Base-by-base conservation (phyloP, 2,797 vertebrate species). In the Enteromius argenteus region DNA sequence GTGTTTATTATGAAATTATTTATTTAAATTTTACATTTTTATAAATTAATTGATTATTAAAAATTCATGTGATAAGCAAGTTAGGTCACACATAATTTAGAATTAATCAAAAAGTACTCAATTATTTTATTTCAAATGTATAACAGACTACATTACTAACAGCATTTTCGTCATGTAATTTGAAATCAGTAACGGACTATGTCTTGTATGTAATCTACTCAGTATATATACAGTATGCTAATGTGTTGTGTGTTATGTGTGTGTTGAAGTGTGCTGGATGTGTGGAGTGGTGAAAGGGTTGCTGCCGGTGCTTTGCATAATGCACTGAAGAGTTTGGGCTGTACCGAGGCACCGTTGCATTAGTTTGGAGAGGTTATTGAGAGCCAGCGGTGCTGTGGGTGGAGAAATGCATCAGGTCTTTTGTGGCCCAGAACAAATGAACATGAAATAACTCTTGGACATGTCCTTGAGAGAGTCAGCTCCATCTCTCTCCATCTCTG, bases 341-440 rank as follows among this genome's bases (percentile, higher is more conserved):
- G 78, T 35, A 15, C 71, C 49, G 79, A 74, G 53, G 37, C 62
- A 69, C 32, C 17, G 46, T 74, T 71, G 77, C 78, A 62, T 73
- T 81, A 5, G 75, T 81, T 71, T 79, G 85, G 62, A 87, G 81
- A 83, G 85, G 62, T 69, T 51, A 69, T 81, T 86, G 42, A 85
- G 72, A 84, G 77, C 23, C 21, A 83, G 60, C 46, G 23, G 35
- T 68, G 77, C 67, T 78, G 86, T 87, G 83, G 82, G 85, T 76
- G 80, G 81, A 83, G 74, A 80, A 92, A 92, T 90, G 91, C 90
- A 88, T 93, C 91, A 81, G 75, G 83, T 75, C 73, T 87, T 90
- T 86, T 81, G 87, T 87, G 80, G 88, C 78, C 87, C 86, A 68
- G 83, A 87, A 84, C 79, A 88, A 86, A 86, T 58, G 84, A 79